Percentiles rank a stretch among this genome's conserved stretches.
Conservation (phyloP, 2,113 vertebrate genomes). For the Hippocampus comes region DNA sequence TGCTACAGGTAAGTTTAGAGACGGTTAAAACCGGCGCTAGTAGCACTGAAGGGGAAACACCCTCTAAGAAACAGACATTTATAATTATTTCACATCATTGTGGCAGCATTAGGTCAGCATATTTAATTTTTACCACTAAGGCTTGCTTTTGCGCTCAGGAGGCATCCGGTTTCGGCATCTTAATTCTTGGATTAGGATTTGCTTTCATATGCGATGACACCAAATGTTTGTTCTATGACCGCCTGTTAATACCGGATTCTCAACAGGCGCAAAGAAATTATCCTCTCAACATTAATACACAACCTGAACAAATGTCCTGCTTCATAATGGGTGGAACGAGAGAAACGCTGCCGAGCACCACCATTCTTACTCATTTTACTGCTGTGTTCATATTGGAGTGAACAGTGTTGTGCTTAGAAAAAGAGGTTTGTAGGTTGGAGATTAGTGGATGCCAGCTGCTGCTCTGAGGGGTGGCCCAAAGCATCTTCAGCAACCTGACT, state of each 20-base stretch:
- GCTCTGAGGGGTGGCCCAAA: constrained; percentile 33
- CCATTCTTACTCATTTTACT: constrained; percentile 6
- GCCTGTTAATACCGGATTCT: neutral
- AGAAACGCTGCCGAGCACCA: constrained; percentile 6
- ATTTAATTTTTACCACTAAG: neutral
- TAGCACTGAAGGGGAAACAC: too few species aligned
- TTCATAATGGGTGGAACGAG: neutral
- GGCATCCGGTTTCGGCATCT: neutral
- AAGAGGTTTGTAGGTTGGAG: constrained; percentile 68
- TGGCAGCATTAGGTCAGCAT: neutral
- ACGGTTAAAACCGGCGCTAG: too few species aligned
- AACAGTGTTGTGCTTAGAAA: constrained; percentile 42
- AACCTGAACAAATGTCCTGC: neutral
- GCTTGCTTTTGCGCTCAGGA: neutral
- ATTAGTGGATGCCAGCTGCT: constrained; percentile 64
- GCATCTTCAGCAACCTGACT: constrained; percentile 44
- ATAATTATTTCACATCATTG: neutral
- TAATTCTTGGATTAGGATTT: constrained; percentile 1
- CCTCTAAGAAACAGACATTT: too few species aligned
- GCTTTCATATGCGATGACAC: neutral
- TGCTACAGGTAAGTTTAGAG: too few species aligned
- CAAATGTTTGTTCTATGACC: neutral
- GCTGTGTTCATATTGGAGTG: constrained; percentile 1
- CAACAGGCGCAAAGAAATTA: neutral
- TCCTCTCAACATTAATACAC: neutral